Conservation (phyloP, 2,888 invertebrate genomes). For the Acanthococcus lagerstroemiae region DNA sequence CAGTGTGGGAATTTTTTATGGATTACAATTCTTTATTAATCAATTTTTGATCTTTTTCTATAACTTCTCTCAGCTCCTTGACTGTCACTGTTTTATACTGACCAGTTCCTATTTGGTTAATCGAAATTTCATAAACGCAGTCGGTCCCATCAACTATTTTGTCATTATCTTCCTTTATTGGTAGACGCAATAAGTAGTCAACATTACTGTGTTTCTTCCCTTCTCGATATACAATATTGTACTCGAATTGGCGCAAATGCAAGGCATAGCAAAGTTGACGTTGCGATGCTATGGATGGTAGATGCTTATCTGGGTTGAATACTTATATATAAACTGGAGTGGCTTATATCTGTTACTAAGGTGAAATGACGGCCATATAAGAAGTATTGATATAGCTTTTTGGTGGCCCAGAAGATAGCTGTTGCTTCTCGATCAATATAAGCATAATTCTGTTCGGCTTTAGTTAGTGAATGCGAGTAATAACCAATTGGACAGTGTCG, state of each 20-base stretch:
- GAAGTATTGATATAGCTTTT: conserved; percentile 9
- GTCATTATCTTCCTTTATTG: background rate
- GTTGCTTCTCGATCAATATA: conserved; percentile 34
- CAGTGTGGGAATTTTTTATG: background rate
- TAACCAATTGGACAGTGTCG: conserved; percentile 31
- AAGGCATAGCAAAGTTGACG: conserved; percentile 22
- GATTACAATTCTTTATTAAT: background rate
- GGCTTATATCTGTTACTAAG: background rate
- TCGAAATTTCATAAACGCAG: background rate
- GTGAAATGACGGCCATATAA: background rate
- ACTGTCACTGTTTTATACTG: background rate
- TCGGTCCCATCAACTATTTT: background rate
- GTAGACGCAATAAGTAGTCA: conserved; percentile 8
- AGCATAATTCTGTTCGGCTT: conserved; percentile 27
- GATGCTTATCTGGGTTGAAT: background rate
- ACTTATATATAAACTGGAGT: too few species aligned
- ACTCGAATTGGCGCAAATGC: conserved; percentile 17
- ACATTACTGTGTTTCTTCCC: background rate
- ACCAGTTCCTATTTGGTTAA: background rate
- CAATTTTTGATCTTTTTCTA: background rate
- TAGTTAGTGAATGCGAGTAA: conserved; percentile 32
- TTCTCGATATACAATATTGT: background rate
- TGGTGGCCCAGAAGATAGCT: conserved; percentile 27
- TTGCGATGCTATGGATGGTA: background rate
- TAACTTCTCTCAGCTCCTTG: conserved; percentile 18